Evolutionary conservation across 2,797 vertebrate genomes (phyloP).

Genomic region (Diplodus puntazzo): DNA sequence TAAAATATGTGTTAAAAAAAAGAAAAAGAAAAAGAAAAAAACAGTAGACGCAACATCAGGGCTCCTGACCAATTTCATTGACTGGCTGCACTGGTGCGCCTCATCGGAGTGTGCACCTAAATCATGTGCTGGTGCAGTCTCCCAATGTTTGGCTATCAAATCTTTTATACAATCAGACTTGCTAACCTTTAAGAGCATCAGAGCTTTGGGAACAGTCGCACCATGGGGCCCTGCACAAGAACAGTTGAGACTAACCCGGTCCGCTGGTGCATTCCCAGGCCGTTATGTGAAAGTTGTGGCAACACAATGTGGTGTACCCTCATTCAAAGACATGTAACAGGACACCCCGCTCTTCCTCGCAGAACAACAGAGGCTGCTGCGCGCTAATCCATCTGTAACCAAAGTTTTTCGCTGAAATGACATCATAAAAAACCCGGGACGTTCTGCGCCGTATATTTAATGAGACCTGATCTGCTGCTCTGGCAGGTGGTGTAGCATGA

Average conservation of each 20-base stretch:
- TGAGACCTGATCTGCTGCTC: slow-evolving; percentile 66
- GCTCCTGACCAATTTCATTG: no score
- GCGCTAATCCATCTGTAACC: slow-evolving; percentile 73
- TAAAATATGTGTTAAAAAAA: no score
- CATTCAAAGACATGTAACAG: slow-evolving; percentile 73
- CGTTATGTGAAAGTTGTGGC: slow-evolving; percentile 47
- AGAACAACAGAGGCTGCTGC: slow-evolving; percentile 48
- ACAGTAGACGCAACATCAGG: no score
- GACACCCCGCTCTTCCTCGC: slow-evolving; percentile 57
- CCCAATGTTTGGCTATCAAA: no score
- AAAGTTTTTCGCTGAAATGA: slow-evolving; percentile 66
- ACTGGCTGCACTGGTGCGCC: no score
- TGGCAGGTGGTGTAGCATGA: slow-evolving; percentile 61
- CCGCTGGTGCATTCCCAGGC: slow-evolving; percentile 39
- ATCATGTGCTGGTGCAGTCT: no score
- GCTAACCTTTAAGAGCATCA: no score
- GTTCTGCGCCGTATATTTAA: slow-evolving; percentile 71
- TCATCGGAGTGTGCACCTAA: no score
- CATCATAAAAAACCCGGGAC: slow-evolving; percentile 65
- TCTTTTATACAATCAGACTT: no score
- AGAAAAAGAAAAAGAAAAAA: no score
- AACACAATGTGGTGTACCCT: slow-evolving; percentile 57
- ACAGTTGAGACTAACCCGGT: background rate
- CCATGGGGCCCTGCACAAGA: background rate
- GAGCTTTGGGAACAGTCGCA: no score